phyloP scores from a whole-genome alignment of 2,797 vertebrate species.

The Peromyscus aztecus region DNA sequence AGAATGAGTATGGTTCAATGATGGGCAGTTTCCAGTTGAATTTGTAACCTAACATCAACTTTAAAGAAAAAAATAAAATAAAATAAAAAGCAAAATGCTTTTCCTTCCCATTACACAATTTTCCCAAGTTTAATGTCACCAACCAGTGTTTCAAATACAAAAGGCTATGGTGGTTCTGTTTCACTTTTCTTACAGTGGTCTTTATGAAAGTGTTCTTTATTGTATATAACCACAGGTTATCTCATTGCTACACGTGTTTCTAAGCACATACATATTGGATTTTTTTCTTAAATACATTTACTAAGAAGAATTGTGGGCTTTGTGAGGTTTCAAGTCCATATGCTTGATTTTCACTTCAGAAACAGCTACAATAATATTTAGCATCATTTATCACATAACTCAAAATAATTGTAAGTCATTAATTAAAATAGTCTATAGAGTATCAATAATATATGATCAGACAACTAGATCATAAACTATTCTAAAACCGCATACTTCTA shows the following conservation, averaged over 20 bases:
- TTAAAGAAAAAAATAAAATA: background rate
- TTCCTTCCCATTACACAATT: background rate
- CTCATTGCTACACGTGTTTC: background rate
- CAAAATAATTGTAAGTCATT: background rate
- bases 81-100: background rate
- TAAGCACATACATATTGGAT: background rate
- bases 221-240: background rate
- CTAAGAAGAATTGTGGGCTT: background rate
- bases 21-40: background rate
- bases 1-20: background rate
- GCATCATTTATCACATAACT: background rate
- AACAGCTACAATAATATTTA: background rate
- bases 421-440: conserved; percentile 25
- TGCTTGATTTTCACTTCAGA: conserved; percentile 15
- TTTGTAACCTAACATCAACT: background rate
- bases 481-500: background rate
- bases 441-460: conserved; percentile 20
- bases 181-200: background rate
- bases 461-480: conserved; percentile 13
- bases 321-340: background rate
- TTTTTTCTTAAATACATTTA: background rate
- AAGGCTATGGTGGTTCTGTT: background rate
- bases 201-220: background rate
- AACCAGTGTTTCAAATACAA: background rate
- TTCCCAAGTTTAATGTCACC: background rate